Evolutionary conservation across 1,140 invertebrate species (phyloP), one percentile per base, ranked within the genome.

Genomic region (Drosophila miranda): DNA sequence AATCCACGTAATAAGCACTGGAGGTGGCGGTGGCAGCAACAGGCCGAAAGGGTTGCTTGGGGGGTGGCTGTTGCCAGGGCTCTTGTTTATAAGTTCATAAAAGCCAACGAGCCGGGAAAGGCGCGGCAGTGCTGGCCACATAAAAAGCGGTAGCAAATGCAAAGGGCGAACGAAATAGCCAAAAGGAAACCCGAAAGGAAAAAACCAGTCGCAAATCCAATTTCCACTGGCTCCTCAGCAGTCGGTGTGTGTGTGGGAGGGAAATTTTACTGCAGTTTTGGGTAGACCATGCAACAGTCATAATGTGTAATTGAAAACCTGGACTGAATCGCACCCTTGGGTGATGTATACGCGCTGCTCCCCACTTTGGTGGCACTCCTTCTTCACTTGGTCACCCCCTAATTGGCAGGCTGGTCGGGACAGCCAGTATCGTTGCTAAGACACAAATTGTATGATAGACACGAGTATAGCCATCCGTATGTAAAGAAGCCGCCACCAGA

Each of bases 231-330:
- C 50, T 26, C 23, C 23, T 5, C 23, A 26, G 4, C 23, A 26
- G 23, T 26, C 23, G 5, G 0, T 54, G 55, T 44, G 49, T 66
- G 51, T 43, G 52, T 38, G 49, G 44, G 58, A 45, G 44, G 30
- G 60, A 63, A 58, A 77, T 87, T 86, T 86, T 83, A 73, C 76
- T 70, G 75, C 58, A 78, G 19, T 68, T 61, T 53, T 44, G 38
- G 43, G 44, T 23, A 43, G 42, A 38, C 43, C 64, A 50, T 52
- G 58, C 48, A 54, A 59, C 75, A 67, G 66, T 72, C 80, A 89
- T 89, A 89, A 89, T 89, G 81, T 89, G 86, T 89, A 89, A 89
- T 89, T 89, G 86, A 89, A 89, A 89, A 89, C 86, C 86, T 82
- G 78, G 62, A 46, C 66, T 74, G 61, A 69, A 89, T 89, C 75